Percentiles rank a stretch among this genome's conserved stretches.
These are phyloP conservation scores for Conomelus anceps DNA, from an alignment of 2,888 invertebrate genomes.

Conservation along the genomic window DNA sequence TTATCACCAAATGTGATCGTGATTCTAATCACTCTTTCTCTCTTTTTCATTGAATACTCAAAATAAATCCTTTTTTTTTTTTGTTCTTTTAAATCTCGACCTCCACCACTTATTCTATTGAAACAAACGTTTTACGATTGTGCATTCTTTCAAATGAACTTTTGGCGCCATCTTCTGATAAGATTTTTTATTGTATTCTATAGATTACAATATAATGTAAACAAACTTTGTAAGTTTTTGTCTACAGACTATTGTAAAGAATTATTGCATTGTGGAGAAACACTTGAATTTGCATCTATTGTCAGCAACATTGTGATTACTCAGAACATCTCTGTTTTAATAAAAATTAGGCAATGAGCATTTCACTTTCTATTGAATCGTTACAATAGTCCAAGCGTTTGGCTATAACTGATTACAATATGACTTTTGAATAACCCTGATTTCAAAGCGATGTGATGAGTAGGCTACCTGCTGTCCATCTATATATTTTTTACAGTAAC, in stretches of 20 bases:
- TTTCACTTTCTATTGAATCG: not conserved
- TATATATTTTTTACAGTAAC: too few relatives aligned
- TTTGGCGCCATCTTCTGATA: not conserved
- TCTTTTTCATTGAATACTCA: not conserved
- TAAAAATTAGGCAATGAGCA: too few relatives aligned
- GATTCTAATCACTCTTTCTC: not conserved
- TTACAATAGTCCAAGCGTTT: not conserved
- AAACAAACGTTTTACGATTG: not conserved
- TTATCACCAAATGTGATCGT: not conserved
- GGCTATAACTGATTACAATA: too few relatives aligned
- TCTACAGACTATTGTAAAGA: not conserved
- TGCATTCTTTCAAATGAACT: not conserved
- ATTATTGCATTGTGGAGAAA: too few relatives aligned
- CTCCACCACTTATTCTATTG: not conserved
- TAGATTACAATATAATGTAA: not conserved
- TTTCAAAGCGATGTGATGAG: too few relatives aligned
- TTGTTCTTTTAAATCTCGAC: not conserved
- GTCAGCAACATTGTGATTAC: too few relatives aligned
- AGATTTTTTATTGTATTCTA: not conserved
- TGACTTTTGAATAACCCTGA: too few relatives aligned
- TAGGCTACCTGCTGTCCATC: too few relatives aligned
- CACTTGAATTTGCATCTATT: not conserved
- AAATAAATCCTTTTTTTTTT: not conserved
- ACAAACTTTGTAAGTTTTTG: not conserved
- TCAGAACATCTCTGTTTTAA: too few relatives aligned